phyloP scores from a whole-genome alignment of 2,113 vertebrate species.

The Variabilichromis moorii region DNA sequence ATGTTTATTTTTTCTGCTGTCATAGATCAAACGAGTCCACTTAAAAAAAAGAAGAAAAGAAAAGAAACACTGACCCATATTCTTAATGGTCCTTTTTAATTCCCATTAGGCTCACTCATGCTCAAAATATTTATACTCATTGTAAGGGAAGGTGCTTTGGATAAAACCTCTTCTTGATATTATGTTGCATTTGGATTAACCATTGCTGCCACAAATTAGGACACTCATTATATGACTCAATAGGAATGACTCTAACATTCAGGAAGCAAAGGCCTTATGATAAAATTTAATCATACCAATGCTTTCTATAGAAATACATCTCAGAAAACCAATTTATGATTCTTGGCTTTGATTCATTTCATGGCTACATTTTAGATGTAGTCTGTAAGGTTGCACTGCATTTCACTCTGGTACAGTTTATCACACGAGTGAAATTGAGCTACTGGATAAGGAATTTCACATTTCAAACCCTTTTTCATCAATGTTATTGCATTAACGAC shows the following conservation, averaged over 20 bases:
- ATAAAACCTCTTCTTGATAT: conserved; percentile 17
- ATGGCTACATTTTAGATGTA: background rate
- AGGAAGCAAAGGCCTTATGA: background rate
- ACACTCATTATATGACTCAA: conserved; percentile 43
- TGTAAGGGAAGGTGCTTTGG: conserved; percentile 15
- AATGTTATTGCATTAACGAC: background rate
- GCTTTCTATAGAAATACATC: conserved; percentile 11
- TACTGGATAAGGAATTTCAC: background rate
- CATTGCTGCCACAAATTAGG: conserved; percentile 15
- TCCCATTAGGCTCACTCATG: background rate
- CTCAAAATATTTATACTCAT: conserved; percentile 1
- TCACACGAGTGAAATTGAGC: background rate
- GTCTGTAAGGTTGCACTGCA: background rate
- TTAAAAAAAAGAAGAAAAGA: background rate
- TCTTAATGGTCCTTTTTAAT: conserved; percentile 12
- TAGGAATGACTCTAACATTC: conserved; percentile 5
- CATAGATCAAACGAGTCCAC: conserved; percentile 12
- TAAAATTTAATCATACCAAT: conserved; percentile 4
- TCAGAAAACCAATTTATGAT: conserved; percentile 1
- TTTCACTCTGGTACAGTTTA: background rate
- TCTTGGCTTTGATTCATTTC: background rate
- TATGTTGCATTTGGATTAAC: conserved; percentile 30
- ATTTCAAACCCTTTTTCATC: background rate
- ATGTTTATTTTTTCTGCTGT: background rate
- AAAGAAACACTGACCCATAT: conserved; percentile 38